A percentile compares a stretch with the other conserved stretches of the same genome.
Evolutionary conservation across 2,888 invertebrate species (phyloP).

Genomic region (Drosophila macrospina): DNA sequence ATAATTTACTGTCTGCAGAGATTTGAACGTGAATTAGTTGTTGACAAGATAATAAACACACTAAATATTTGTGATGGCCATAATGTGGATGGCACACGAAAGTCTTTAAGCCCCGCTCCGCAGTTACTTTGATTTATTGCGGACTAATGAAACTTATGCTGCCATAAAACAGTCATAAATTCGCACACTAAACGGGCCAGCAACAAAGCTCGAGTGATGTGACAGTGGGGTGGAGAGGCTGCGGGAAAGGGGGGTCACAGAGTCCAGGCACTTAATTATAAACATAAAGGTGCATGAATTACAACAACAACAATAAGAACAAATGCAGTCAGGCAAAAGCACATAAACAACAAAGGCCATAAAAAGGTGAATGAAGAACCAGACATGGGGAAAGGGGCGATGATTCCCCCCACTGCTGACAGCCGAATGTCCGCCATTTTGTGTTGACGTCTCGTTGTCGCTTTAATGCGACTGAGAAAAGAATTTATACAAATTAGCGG

Average conservation of each 20-base stretch:
- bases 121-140: slow-evolving; percentile 61
- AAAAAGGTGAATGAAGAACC: slow-evolving; percentile 2
- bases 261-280: slow-evolving; percentile 72
- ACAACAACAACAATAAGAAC: slow-evolving; percentile 15
- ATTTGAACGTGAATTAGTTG: slow-evolving; percentile 11
- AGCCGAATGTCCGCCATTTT: slow-evolving; percentile 53
- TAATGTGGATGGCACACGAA: slow-evolving; percentile 8
- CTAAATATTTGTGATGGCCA: slow-evolving; percentile 22
- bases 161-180: slow-evolving; percentile 62
- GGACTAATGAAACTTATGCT: slow-evolving; percentile 55
- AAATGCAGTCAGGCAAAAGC: slow-evolving; percentile 22
- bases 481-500: slow-evolving; percentile 77
- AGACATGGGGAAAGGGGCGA: neutral
- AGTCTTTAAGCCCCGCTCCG: slow-evolving; percentile 1
- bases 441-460: slow-evolving; percentile 49
- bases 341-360: slow-evolving; percentile 36
- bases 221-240: neutral
- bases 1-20: slow-evolving; percentile 3
- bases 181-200: slow-evolving; percentile 37
- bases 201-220: neutral
- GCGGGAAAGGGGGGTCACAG: neutral
- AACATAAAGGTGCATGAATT: slow-evolving; percentile 55
- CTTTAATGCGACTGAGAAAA: slow-evolving; percentile 60
- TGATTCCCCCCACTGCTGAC: slow-evolving; percentile 25
- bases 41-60: slow-evolving; percentile 35